These are phyloP conservation scores for Sebastes diploproa DNA, from an alignment of 2,797 vertebrate genomes.

Conservation along the genomic window DNA sequence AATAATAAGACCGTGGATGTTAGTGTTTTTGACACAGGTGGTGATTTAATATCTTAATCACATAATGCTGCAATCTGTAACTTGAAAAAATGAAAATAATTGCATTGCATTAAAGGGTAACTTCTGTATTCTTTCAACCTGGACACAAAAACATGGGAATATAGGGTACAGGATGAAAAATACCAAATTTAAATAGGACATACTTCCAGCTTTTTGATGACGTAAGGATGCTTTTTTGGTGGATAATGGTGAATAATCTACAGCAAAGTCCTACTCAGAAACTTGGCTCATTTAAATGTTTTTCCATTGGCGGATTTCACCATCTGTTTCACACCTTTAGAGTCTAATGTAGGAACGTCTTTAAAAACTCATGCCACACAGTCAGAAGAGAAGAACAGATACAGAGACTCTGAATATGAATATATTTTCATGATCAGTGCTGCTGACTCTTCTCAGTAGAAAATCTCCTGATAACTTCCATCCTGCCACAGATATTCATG, in stretches of 20 bases:
- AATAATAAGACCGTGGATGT: neutral
- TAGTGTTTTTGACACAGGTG: neutral
- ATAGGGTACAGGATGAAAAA: neutral
- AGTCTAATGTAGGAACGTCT: neutral
- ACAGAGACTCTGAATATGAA: neutral
- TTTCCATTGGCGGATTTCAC: no score
- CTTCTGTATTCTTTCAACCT: neutral
- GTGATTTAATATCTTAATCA: neutral
- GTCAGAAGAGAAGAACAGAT: neutral
- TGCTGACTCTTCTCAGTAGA: neutral
- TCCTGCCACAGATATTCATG: neutral
- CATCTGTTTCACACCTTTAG: no score
- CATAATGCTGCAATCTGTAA: no score
- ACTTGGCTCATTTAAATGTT: neutral
- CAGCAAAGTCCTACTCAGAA: neutral
- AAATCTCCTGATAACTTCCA: neutral
- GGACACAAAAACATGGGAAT: neutral
- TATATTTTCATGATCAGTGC: neutral
- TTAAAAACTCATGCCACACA: neutral
- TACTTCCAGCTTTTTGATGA: neutral
- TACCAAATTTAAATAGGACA: neutral
- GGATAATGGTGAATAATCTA: neutral
- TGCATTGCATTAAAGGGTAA: neutral
- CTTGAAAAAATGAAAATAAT: no score
- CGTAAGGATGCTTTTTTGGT: neutral